Evolutionary conservation across 1,140 invertebrate species (phyloP), one percentile per base, ranked within the genome.

Genomic region (Meteorus sp.): DNA sequence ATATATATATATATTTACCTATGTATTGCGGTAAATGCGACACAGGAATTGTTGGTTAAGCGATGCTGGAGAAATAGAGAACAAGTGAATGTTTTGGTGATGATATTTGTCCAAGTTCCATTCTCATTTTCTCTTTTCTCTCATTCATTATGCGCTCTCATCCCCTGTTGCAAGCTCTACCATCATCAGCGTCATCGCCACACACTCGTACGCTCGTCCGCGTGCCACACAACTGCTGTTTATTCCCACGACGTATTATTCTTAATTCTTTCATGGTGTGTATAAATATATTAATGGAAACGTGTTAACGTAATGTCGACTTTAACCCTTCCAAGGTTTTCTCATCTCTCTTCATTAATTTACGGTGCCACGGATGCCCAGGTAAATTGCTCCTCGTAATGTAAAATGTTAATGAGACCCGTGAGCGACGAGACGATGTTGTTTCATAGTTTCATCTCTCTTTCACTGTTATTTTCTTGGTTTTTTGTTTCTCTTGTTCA

Each of bases 391-490:
- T 62, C 33, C 51, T 60, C 59, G 50, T 63, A 65, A 67, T 61
- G 56, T 63, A 47, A 67, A 67, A 65, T 65, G 61, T 67, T 67
- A 67, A 67, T 65, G 65, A 67, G 56, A 55, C 59, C 29, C 43
- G 44, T 41, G 51, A 53, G 51, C 37, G 23, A 50, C 37, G 31
- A 50, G 29, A 55, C 47, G 33, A 59, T 20, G 20, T 55, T 31
- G 13, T 44, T 59, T 55, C 37, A 52, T 25, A 41, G 13, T 43
- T 17, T 57, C 19, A 23, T 48, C 15, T 7, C 3, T 23, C 11
- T 9, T 1, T 29, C 27, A 5, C 27, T 29, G 4, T 29, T 9
- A 5, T 9, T 29, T 23, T 50, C 45, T 29, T 11, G n/a, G n/a
- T n/a, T 50, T n/a, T 29, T 9, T 29, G 4, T 29, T 9, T 29